Percentiles rank a stretch among this genome's conserved stretches.
These are phyloP conservation scores for Botia kubotai DNA, from an alignment of 2,797 vertebrate genomes.

Conservation along the genomic window DNA sequence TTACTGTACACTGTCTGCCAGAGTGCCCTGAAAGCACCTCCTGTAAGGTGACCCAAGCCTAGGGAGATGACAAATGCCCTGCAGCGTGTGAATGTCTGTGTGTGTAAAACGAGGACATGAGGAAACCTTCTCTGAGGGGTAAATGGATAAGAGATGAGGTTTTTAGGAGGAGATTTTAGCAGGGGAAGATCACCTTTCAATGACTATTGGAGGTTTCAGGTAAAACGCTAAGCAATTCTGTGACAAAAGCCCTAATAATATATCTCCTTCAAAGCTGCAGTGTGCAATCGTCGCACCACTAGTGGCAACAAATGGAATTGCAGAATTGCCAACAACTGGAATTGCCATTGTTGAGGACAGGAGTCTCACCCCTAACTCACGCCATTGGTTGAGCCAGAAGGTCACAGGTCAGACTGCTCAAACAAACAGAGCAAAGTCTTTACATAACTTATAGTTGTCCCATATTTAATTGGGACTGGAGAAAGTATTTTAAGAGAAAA, in stretches of 20 bases:
- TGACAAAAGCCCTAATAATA: not conserved
- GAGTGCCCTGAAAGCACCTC: constrained; percentile 43
- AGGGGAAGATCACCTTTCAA: constrained; percentile 6
- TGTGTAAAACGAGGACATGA: constrained; percentile 7
- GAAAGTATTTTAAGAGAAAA: no score
- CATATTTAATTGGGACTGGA: no score
- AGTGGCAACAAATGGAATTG: not conserved
- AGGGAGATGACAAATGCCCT: constrained; percentile 31
- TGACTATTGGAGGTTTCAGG: not conserved
- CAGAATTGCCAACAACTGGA: not conserved
- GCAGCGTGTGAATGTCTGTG: constrained; percentile 4
- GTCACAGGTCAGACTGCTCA: no score
- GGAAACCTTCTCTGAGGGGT: constrained; percentile 34
- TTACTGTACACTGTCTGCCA: constrained; percentile 48
- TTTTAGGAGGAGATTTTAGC: constrained; percentile 11
- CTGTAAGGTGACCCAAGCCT: constrained; percentile 46
- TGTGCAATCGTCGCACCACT: not conserved
- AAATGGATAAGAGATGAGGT: not conserved
- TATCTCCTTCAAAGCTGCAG: not conserved
- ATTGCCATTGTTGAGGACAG: no score
- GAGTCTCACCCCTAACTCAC: no score
- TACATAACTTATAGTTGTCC: no score
- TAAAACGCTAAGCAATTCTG: not conserved
- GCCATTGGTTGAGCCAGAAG: no score
- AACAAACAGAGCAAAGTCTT: no score